These are phyloP conservation scores for Cathartes aura DNA, from an alignment of 2,113 vertebrate species.

Conservation along the genomic window DNA sequence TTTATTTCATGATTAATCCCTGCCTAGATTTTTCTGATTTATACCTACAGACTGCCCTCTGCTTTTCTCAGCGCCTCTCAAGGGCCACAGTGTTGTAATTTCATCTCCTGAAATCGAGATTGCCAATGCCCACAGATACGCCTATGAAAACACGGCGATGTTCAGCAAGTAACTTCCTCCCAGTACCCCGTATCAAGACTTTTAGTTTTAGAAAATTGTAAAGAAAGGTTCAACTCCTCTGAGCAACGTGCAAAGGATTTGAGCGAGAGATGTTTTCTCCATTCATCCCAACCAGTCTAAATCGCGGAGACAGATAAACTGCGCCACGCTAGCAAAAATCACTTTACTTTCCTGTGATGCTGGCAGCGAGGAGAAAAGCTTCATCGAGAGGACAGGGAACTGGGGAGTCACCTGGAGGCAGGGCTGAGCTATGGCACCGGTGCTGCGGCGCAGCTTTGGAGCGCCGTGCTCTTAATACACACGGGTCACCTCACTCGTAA, in stretches of 20 bases:
- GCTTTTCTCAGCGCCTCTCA: background rate
- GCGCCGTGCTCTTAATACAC: too few species aligned
- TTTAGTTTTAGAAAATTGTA: background rate
- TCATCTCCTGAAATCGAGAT: rapidly evolving
- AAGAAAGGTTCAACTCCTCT: rapidly evolving
- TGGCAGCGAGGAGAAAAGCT: too few species aligned
- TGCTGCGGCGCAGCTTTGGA: too few species aligned
- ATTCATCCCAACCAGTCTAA: too few species aligned
- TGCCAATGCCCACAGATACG: rapidly evolving
- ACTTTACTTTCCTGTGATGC: background rate
- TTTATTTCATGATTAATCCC: background rate
- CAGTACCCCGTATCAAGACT: rapidly evolving
- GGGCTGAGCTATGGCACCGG: background rate
- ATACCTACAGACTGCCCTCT: background rate
- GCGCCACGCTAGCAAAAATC: background rate
- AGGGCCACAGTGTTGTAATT: background rate
- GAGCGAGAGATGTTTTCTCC: background rate
- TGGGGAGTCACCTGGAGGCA: background rate
- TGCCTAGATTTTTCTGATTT: background rate
- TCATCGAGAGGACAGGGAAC: rapidly evolving
- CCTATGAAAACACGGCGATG: rapidly evolving
- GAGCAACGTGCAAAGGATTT: rapidly evolving
- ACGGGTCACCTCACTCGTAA: background rate
- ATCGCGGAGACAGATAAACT: rapidly evolving
- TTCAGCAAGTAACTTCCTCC: background rate